phyloP scores from a whole-genome alignment of 2,888 invertebrate species.

The Pollenia amentaria region DNA sequence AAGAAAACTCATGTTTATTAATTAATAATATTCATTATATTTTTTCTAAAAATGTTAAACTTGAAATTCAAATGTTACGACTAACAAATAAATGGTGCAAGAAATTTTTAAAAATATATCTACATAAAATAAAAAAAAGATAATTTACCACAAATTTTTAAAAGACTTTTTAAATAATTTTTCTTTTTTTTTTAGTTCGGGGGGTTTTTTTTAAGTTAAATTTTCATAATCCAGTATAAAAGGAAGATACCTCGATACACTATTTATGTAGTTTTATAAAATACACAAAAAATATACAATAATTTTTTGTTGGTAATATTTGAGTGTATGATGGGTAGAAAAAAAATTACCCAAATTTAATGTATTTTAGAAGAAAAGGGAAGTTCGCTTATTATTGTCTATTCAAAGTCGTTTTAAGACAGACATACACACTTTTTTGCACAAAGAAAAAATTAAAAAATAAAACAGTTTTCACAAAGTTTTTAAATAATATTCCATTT shows the following conservation, averaged over 20 bases:
- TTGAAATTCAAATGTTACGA: constrained; percentile 11
- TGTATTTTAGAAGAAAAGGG: constrained; percentile 1
- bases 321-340: neutral
- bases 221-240: constrained; percentile 39
- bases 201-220: constrained; percentile 11
- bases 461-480: constrained; percentile 21
- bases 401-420: constrained; percentile 44
- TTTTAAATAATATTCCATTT: neutral
- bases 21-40: neutral
- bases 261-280: constrained; percentile 15
- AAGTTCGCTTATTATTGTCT: constrained; percentile 53
- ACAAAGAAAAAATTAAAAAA: constrained; percentile 1
- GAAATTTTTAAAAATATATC: constrained; percentile 15
- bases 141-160: constrained; percentile 45
- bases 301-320: neutral
- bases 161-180: constrained; percentile 23
- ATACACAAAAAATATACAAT: neutral
- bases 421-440: constrained; percentile 10
- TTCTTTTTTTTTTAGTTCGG: constrained; percentile 23
- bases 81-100: neutral
- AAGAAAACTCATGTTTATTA: constrained; percentile 53
- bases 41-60: neutral
- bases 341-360: constrained; percentile 18
- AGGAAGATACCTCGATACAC: constrained; percentile 1
- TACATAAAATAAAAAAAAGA: neutral